Conservation (phyloP, 1,140 invertebrate genomes). For the Amphibalanus amphitrite region DNA sequence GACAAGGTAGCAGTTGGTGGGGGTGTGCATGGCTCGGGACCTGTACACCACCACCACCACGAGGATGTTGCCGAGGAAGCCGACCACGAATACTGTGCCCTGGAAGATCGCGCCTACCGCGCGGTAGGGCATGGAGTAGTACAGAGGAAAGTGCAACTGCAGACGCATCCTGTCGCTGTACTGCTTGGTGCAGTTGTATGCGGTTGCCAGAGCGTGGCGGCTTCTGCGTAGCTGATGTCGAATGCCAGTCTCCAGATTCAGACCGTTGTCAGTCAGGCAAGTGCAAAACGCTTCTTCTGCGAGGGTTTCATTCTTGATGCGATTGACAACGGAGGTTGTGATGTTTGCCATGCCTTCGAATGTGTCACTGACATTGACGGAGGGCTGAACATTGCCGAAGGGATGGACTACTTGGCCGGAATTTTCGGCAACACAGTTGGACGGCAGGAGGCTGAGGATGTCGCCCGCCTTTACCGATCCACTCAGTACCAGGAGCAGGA, state of each 20-base stretch:
- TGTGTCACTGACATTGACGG: too few relatives aligned
- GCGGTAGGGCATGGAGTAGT: slow-evolving; percentile 33
- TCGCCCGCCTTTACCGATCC: not conserved
- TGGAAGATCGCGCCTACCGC: slow-evolving; percentile 39
- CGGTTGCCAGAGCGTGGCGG: not conserved
- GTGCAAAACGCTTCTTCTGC: not conserved
- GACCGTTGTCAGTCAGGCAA: not conserved
- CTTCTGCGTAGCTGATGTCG: not conserved
- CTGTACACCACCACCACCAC: slow-evolving; percentile 35
- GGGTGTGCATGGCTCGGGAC: slow-evolving; percentile 35
- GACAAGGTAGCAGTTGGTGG: slow-evolving; percentile 44
- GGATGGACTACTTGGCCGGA: too few relatives aligned
- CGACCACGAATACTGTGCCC: slow-evolving; percentile 35
- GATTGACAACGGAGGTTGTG: too few relatives aligned
- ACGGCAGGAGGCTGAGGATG: not conserved
- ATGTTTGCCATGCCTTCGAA: too few relatives aligned
- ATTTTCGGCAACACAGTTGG: not conserved
- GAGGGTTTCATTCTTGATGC: not conserved
- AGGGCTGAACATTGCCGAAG: too few relatives aligned
- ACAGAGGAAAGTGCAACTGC: slow-evolving; percentile 17
- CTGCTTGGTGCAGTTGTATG: slow-evolving; percentile 7
- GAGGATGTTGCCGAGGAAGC: slow-evolving; percentile 37
- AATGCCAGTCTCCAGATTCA: not conserved
- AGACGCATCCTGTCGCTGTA: not conserved
- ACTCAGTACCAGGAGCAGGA: not conserved